phyloP scores from a whole-genome alignment of 2,113 vertebrate genomes.

The rat (Rattus norvegicus) region GRCr8 NC_086024.1:12497001-12497500 shows the following conservation, averaged over 20 bases:
- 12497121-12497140: constrained; percentile 72
- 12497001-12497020: not conserved
- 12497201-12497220: constrained; percentile 78
- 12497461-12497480: not conserved
- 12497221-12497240: constrained; percentile 79
- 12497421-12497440: not conserved
- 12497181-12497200: constrained; percentile 81
- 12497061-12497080: constrained; percentile 76
- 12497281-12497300: constrained; percentile 66
- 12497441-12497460: not conserved
- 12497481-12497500: not conserved
- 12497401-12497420: not conserved
- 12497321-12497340: constrained; percentile 52
- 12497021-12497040: constrained; percentile 33
- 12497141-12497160: constrained; percentile 79
- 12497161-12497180: constrained; percentile 82
- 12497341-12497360: constrained; percentile 40
- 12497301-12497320: constrained; percentile 75
- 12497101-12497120: constrained; percentile 73
- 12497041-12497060: constrained; percentile 57
- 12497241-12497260: constrained; percentile 80
- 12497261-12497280: constrained; percentile 77
- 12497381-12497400: constrained; percentile 50
- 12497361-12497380: constrained; percentile 18
- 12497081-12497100: constrained; percentile 73